Evolutionary conservation across 1,140 invertebrate genomes (phyloP).

Genomic region (Theocolax elegans): DNA sequence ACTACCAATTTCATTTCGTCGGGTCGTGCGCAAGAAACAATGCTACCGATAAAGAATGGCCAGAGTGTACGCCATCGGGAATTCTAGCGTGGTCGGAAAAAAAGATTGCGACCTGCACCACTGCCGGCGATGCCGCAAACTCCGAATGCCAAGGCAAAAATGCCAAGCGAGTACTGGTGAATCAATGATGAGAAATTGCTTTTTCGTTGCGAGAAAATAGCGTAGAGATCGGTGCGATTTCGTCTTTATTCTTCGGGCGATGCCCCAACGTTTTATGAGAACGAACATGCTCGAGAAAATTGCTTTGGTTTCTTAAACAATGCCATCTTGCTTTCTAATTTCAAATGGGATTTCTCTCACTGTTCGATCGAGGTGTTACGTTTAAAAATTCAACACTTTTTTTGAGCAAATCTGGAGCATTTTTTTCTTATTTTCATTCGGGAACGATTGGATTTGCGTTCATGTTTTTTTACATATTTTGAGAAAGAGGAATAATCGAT

Average conservation of each 20-base stretch:
- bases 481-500: too few relatives aligned
- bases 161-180: background rate
- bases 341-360: too few relatives aligned
- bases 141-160: conserved; percentile 24
- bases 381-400: too few relatives aligned
- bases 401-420: too few relatives aligned
- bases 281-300: too few relatives aligned
- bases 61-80: background rate
- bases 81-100: conserved; percentile 18
- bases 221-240: conserved; percentile 2
- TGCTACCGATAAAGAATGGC: conserved; percentile 33
- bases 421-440: too few relatives aligned
- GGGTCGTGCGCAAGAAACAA: conserved; percentile 17
- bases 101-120: conserved; percentile 27
- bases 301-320: too few relatives aligned
- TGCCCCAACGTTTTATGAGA: background rate
- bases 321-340: too few relatives aligned
- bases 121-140: background rate
- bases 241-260: background rate
- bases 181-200: conserved; percentile 36
- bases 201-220: conserved; percentile 11
- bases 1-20: conserved; percentile 37
- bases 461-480: too few relatives aligned
- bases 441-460: too few relatives aligned
- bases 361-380: too few relatives aligned